Conservation (phyloP, 2,888 invertebrate genomes). For the Aelia acuminata region DNA sequence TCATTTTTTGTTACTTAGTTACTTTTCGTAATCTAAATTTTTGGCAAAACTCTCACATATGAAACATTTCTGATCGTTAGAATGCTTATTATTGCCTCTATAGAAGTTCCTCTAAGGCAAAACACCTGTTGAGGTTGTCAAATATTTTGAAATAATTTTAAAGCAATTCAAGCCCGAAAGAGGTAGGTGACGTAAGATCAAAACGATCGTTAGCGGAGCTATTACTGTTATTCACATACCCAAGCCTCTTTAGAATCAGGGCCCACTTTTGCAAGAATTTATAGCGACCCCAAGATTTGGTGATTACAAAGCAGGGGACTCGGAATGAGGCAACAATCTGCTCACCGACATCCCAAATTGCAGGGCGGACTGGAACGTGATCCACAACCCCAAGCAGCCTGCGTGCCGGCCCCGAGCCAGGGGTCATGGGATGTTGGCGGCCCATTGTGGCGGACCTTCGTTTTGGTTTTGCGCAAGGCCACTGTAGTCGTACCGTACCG, state of each 20-base stretch:
- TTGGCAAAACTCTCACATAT: no score
- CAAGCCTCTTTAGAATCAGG: neutral
- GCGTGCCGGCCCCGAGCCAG: neutral
- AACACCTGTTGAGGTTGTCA: constrained; percentile 12
- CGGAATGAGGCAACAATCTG: neutral
- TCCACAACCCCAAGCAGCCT: neutral
- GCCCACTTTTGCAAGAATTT: constrained; percentile 6
- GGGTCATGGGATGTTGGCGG: constrained; percentile 8
- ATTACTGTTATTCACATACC: constrained; percentile 6
- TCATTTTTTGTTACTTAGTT: no score
- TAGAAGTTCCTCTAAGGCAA: neutral
- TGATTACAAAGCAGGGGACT: neutral
- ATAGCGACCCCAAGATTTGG: neutral
- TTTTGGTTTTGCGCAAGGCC: neutral
- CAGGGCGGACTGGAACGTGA: neutral
- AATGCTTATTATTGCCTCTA: neutral
- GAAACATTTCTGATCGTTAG: neutral
- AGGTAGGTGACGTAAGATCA: neutral
- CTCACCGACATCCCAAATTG: neutral
- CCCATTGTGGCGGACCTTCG: neutral
- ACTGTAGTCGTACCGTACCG: neutral
- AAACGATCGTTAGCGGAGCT: neutral
- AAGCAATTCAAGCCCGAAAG: neutral
- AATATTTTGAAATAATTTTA: neutral
- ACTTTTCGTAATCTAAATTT: no score